Conservation (phyloP, 2,113 vertebrate genomes). For the Ardeotis arabs region DNA sequence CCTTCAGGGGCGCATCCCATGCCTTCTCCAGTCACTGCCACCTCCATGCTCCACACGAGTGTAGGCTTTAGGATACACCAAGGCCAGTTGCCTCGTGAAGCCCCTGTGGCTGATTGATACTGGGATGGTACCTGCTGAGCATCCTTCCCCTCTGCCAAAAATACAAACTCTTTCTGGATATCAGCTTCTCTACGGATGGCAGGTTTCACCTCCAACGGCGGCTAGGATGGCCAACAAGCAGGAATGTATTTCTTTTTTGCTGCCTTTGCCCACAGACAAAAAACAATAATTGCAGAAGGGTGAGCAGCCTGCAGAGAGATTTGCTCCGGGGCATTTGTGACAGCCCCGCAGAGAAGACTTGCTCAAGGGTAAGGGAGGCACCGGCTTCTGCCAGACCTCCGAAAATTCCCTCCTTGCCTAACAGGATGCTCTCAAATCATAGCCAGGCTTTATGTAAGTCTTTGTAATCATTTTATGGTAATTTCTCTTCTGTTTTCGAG, state of each 20-base stretch:
- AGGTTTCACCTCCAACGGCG: not conserved
- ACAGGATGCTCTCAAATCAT: not conserved
- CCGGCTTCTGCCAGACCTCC: accelerated
- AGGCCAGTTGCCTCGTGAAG: not conserved
- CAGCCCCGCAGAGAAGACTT: not conserved
- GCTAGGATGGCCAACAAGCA: not conserved
- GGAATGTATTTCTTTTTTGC: not conserved
- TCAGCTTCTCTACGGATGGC: not conserved
- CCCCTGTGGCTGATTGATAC: accelerated
- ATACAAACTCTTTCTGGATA: not conserved
- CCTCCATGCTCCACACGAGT: accelerated
- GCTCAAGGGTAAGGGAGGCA: too few relatives aligned
- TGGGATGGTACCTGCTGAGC: not conserved
- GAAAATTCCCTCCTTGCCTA: not conserved
- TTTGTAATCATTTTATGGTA: not conserved
- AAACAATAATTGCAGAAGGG: not conserved
- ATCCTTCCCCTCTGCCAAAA: not conserved
- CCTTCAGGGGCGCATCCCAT: accelerated
- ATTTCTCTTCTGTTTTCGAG: accelerated
- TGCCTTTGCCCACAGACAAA: accelerated
- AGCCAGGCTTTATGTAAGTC: not conserved
- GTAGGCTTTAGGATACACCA: not conserved
- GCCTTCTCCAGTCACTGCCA: not conserved
- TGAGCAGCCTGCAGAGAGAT: not conserved
- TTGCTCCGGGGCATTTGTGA: not conserved